Evolutionary conservation across 2,888 invertebrate species (phyloP).

Genomic region (Orchesellides sinensis): DNA sequence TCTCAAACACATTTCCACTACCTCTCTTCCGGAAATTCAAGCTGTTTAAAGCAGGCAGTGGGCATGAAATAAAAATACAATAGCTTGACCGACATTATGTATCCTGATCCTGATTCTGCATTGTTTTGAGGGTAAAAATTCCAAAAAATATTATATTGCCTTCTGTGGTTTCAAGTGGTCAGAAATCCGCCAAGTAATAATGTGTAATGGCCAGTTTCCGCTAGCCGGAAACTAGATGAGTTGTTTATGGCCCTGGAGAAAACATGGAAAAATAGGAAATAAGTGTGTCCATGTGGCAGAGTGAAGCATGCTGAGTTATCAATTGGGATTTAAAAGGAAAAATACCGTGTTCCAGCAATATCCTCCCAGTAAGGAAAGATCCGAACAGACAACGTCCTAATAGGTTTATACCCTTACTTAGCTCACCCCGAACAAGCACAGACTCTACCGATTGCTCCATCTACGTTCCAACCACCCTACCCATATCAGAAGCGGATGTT

Average conservation of each 20-base stretch:
- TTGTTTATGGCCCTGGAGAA: slow-evolving; percentile 49
- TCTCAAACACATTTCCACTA: slow-evolving; percentile 27
- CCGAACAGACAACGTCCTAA: background rate
- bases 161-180: slow-evolving; percentile 35
- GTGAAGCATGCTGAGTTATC: background rate
- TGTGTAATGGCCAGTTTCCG: slow-evolving; percentile 49
- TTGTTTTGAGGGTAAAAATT: slow-evolving; percentile 4
- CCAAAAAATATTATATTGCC: background rate
- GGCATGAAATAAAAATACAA: no score
- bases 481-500: no score
- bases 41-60: background rate
- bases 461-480: no score
- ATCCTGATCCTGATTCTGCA: no score
- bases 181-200: slow-evolving; percentile 24
- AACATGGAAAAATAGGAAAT: no score
- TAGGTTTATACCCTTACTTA: no score
- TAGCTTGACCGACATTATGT: no score
- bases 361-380: background rate
- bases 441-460: no score
- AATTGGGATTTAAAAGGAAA: background rate
- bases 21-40: slow-evolving; percentile 27
- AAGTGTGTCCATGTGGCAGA: no score
- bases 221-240: slow-evolving; percentile 54
- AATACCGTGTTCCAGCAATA: no score
- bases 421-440: no score